Evolutionary conservation across 2,113 vertebrate genomes (phyloP).

Genomic region (Macrotis lagotis): DNA sequence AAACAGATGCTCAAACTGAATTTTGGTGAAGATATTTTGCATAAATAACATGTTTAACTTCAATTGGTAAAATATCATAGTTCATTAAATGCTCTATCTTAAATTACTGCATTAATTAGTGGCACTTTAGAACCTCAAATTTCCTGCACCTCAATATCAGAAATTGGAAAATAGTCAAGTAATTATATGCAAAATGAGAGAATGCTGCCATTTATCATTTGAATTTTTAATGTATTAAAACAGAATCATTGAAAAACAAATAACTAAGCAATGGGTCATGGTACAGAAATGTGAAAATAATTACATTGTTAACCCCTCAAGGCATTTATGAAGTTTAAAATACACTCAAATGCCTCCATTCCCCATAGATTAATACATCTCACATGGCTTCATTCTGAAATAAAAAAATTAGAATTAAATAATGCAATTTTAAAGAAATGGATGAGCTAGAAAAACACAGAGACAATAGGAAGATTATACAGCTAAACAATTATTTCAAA

Average conservation of each 20-base stretch:
- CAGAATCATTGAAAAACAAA: slow-evolving; percentile 41
- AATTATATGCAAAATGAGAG: not conserved
- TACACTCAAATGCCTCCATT: slow-evolving; percentile 40
- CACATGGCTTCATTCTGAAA: slow-evolving; percentile 46
- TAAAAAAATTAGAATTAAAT: slow-evolving; percentile 61
- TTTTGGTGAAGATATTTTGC: not conserved
- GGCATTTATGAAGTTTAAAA: slow-evolving; percentile 16
- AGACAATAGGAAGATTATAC: not conserved
- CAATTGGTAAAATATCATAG: not conserved
- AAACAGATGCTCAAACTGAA: not conserved
- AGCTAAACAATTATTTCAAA: slow-evolving; percentile 13
- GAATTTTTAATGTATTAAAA: not conserved
- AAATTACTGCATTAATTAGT: not conserved
- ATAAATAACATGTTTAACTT: not conserved
- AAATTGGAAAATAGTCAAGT: not conserved
- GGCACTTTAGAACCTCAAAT: not conserved
- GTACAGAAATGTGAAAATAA: slow-evolving; percentile 51
- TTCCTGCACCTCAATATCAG: not conserved
- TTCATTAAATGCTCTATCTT: not conserved
- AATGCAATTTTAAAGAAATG: not conserved
- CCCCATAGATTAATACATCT: slow-evolving; percentile 48
- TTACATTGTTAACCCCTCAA: slow-evolving; percentile 10
- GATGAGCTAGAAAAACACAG: not conserved
- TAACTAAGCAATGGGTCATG: not conserved
- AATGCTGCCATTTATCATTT: not conserved